Evolutionary conservation across 2,888 invertebrate species (phyloP).

Genomic region (Folsomia candida): DNA sequence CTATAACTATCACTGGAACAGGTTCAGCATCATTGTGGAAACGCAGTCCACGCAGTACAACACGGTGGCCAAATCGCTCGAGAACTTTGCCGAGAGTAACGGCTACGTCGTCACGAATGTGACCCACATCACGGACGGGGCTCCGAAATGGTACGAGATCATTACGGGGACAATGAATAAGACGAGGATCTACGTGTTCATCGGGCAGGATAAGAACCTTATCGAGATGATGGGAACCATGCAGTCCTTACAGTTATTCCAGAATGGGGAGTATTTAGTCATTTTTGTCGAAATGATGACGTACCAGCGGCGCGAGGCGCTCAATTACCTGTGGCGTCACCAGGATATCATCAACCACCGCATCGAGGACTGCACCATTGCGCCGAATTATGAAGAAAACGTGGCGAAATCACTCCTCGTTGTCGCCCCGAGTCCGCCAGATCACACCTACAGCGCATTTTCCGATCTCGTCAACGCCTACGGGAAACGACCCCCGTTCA

Average conservation of each 20-base stretch:
- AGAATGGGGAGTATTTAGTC: constrained; percentile 90
- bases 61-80: constrained; percentile 76
- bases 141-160: constrained; percentile 76
- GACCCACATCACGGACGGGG: constrained; percentile 67
- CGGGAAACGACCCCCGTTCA: constrained; percentile 76
- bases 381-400: constrained; percentile 52
- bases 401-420: constrained; percentile 78
- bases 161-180: constrained; percentile 80
- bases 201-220: constrained; percentile 80
- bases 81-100: constrained; percentile 69
- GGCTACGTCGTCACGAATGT: constrained; percentile 83
- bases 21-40: constrained; percentile 85
- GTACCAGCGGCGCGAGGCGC: constrained; percentile 71
- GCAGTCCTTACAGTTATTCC: constrained; percentile 75
- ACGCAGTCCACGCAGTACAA: constrained; percentile 65
- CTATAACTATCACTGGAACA: constrained; percentile 87
- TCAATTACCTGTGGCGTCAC: constrained; percentile 73
- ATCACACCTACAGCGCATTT: constrained; percentile 66
- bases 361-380: constrained; percentile 36
- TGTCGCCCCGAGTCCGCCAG: constrained; percentile 82
- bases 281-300: constrained; percentile 91
- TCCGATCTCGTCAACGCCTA: constrained; percentile 74
- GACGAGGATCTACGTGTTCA: constrained; percentile 88
- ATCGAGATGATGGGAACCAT: constrained; percentile 89
- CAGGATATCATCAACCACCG: constrained; percentile 37